Base-by-base conservation (phyloP, 2,797 vertebrate genomes). In the Manis javanica region DNA sequence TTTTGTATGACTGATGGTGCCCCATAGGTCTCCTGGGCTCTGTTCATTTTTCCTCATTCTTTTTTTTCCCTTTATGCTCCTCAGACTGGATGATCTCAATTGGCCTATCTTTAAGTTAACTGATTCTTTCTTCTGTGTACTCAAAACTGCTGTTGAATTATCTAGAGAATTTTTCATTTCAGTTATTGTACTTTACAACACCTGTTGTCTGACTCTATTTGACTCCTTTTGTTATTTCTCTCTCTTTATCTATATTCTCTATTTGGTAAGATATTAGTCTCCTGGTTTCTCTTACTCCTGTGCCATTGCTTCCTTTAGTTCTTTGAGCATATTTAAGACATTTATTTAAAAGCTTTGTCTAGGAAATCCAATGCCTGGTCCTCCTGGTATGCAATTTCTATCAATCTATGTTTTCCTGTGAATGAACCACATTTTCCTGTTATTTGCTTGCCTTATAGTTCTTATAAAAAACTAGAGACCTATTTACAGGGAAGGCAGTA, bases 281-380 rank as follows among this genome's bases (percentile, higher is more conserved):
- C 4, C 37, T 66, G 18, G 3, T 42, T 87, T 64, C n/a, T 29
- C 42, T 87, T 72, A n/a, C 23, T 72, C 42, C n/a, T 72, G 10
- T 51, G 18, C 55, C 15, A 63, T 34, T 26, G 10, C 63, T 90
- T 81, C 29, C 51, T 91, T 74, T 39, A 91, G 61, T 23, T 29
- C 31, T 91, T 87, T 87, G 64, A 81, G 59, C 21, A 51, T 66
- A 9, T 74, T 87, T 37, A 91, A 72, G 42, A 68, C 10, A 69
- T 77, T 85, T 53, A 82, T 81, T 81, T 81, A 81, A 91, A 91
- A 81, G n/a, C 13, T 87, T 87, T 81, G 49, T 79, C 37, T 87
- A 87, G 26, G 87, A 87, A 87, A 15, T 91, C 18, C 37, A 74
- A 51, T 74, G 37, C 10, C 24, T 87, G 18, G 19, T 7, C 5